Conservation (phyloP, 1,140 invertebrate species). For the Parasteatoda tepidariorum region DNA sequence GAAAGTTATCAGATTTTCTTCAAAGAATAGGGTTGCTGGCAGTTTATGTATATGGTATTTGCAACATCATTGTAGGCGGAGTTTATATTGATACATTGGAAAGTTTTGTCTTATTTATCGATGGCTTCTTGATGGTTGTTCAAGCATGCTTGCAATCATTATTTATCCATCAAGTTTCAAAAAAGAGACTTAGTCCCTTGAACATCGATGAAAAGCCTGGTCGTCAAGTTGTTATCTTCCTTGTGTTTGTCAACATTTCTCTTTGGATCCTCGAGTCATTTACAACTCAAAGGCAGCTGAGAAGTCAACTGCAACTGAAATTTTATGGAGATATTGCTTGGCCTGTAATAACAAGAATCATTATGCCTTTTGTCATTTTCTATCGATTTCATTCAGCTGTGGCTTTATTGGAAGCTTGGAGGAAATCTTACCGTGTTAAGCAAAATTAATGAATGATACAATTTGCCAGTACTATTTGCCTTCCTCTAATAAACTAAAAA, state of each 20-base stretch:
- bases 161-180: conserved; percentile 61
- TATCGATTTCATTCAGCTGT: conserved; percentile 80
- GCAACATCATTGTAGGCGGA: conserved; percentile 71
- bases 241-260: conserved; percentile 77
- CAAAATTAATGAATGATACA: conserved; percentile 46
- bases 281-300: conserved; percentile 74
- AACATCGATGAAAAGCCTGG: conserved; percentile 66
- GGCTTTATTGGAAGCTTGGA: conserved; percentile 78
- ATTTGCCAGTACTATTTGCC: no score
- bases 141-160: conserved; percentile 68
- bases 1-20: conserved; percentile 38
- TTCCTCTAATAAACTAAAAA: no score
- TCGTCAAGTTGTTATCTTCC: conserved; percentile 76
- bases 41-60: conserved; percentile 69
- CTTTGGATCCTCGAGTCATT: conserved; percentile 79
- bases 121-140: conserved; percentile 71
- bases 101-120: conserved; percentile 71
- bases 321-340: conserved; percentile 78
- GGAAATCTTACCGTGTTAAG: conserved; percentile 54
- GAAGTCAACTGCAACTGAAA: conserved; percentile 73
- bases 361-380: conserved; percentile 77
- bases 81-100: conserved; percentile 62
- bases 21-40: conserved; percentile 73
- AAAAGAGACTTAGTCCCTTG: conserved; percentile 48
- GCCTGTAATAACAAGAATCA: conserved; percentile 76